phyloP scores from a whole-genome alignment of 2,888 invertebrate genomes.

The Scaptomyza flava region DNA sequence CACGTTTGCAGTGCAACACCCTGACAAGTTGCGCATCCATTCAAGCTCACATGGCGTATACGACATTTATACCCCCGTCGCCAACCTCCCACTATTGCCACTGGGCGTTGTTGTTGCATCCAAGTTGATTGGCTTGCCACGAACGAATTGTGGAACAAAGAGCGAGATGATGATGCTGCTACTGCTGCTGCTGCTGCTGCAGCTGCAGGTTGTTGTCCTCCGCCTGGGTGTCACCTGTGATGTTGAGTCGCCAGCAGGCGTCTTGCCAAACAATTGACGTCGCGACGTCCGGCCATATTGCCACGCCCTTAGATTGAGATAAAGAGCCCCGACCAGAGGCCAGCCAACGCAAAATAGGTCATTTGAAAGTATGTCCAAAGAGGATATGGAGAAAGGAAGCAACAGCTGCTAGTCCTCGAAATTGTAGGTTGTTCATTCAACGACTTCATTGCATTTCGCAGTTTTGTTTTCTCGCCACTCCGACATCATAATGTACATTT shows the following conservation, averaged over 20 bases:
- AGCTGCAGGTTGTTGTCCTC: conserved; percentile 72
- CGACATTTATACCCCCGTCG: conserved; percentile 35
- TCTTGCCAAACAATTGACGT: conserved; percentile 13
- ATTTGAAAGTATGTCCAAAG: conserved; percentile 49
- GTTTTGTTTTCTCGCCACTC: conserved; percentile 27
- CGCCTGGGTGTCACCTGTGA: conserved; percentile 48
- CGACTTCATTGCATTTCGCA: conserved; percentile 11
- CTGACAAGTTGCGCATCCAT: conserved; percentile 69
- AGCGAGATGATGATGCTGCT: not conserved
- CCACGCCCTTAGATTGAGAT: conserved; percentile 46
- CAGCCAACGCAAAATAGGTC: conserved; percentile 55
- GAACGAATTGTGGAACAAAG: conserved; percentile 60
- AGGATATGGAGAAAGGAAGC: not conserved
- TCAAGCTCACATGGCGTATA: conserved; percentile 40
- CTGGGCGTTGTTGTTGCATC: conserved; percentile 8
- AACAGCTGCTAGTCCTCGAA: conserved; percentile 3
- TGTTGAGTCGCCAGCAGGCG: conserved; percentile 17
- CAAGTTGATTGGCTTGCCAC: conserved; percentile 65
- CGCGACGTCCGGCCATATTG: conserved; percentile 30
- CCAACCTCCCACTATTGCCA: conserved; percentile 51
- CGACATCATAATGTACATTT: conserved; percentile 29
- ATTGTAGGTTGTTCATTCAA: conserved; percentile 18
- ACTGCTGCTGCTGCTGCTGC: not conserved
- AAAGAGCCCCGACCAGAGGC: conserved; percentile 1
- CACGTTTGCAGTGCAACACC: conserved; percentile 80